Percentiles rank a stretch among this genome's conserved stretches.
phyloP scores from a whole-genome alignment of 2,113 vertebrate species.

The Miniopterus natalensis region DNA sequence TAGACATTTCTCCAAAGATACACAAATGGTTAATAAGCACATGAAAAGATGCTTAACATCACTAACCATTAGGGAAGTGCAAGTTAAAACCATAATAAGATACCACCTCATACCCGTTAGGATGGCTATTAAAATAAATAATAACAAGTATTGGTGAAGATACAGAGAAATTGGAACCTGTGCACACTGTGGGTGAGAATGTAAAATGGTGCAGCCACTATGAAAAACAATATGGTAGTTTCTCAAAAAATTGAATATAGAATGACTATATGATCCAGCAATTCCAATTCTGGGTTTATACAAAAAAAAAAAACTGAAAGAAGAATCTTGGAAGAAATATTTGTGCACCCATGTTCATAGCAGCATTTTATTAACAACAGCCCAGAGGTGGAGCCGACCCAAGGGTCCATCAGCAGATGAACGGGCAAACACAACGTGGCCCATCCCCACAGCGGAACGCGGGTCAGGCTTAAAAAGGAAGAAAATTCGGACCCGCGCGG shows the following conservation, averaged over 20 bases:
- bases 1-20: background rate
- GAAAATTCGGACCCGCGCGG: background rate
- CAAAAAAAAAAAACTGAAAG: background rate
- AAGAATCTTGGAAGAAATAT: background rate
- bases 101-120: background rate
- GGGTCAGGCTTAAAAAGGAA: background rate
- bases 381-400: background rate
- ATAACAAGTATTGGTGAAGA: background rate
- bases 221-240: too few species aligned
- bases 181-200: too few species aligned
- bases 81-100: background rate
- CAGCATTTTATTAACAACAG: background rate
- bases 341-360: background rate
- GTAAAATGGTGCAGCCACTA: background rate
- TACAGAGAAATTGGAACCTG: background rate
- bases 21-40: background rate
- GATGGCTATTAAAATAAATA: background rate
- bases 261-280: background rate
- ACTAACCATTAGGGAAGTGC: background rate
- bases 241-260: background rate
- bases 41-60: background rate
- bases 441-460: accelerated
- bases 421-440: background rate
- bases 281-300: background rate
- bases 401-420: background rate